phyloP scores from a whole-genome alignment of 2,888 invertebrate genomes.

The Zhengitettix transpicula region DNA sequence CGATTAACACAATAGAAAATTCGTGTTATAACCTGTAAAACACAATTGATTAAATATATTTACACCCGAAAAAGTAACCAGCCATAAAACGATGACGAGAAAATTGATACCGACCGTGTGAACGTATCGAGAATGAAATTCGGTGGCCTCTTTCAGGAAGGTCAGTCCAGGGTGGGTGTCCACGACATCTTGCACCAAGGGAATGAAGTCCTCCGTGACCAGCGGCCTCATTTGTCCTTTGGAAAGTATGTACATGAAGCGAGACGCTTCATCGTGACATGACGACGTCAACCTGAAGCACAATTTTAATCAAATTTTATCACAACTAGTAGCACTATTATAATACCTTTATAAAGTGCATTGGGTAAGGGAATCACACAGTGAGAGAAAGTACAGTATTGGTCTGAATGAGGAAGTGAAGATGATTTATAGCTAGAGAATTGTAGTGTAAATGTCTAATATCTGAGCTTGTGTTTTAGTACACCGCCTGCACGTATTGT shows the following conservation, averaged over 20 bases:
- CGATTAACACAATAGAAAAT: constrained; percentile 95
- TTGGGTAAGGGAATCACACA: too few relatives aligned
- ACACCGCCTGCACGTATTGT: too few relatives aligned
- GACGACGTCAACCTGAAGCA: constrained; percentile 53
- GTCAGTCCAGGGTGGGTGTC: constrained; percentile 95
- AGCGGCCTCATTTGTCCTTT: constrained; percentile 49
- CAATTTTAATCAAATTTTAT: not conserved
- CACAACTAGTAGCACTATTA: too few relatives aligned
- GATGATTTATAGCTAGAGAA: too few relatives aligned
- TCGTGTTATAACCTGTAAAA: constrained; percentile 74
- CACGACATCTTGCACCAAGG: constrained; percentile 91
- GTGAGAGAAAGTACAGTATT: too few relatives aligned
- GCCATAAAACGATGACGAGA: not conserved
- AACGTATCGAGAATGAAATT: constrained; percentile 97
- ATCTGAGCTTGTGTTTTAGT: too few relatives aligned
- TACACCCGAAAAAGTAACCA: too few relatives aligned
- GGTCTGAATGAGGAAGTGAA: too few relatives aligned
- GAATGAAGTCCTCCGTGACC: constrained; percentile 82
- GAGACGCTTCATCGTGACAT: constrained; percentile 77
- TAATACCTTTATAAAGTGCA: too few relatives aligned
- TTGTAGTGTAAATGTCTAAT: too few relatives aligned
- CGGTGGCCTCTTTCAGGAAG: constrained; percentile 92
- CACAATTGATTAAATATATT: not conserved
- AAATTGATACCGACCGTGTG: constrained; percentile 56
- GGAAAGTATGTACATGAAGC: constrained; percentile 75